These are phyloP conservation scores for Eupithecia subfuscata DNA, from an alignment of 2,888 invertebrate species.

Conservation along the genomic window DNA sequence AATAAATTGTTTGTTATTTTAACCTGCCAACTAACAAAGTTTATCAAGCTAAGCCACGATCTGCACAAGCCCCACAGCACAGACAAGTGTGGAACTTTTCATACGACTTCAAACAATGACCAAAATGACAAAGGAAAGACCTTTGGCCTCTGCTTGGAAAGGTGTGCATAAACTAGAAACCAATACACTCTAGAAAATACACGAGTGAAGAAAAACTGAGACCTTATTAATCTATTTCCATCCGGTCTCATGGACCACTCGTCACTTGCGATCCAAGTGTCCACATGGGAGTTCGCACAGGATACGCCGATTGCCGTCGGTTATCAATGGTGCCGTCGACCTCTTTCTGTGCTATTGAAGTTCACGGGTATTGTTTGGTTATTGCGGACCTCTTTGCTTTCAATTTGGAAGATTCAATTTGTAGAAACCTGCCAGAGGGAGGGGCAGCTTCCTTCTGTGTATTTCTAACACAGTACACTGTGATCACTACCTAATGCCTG, in stretches of 20 bases:
- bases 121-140: neutral
- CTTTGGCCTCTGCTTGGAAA: neutral
- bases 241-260: conserved; percentile 6
- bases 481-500: too few species aligned
- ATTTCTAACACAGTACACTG: too few species aligned
- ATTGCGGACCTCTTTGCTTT: conserved; percentile 4
- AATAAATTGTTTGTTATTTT: neutral
- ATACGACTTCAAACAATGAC: neutral
- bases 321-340: conserved; percentile 48
- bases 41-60: too few species aligned
- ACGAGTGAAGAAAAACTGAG: neutral
- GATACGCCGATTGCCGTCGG: conserved; percentile 46
- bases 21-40: neutral
- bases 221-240: neutral
- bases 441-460: neutral
- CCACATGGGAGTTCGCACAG: conserved; percentile 40
- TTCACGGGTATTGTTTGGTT: conserved; percentile 24
- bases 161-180: neutral
- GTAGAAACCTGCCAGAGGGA: neutral
- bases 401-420: conserved; percentile 1
- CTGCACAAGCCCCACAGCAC: too few species aligned
- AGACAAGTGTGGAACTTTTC: neutral
- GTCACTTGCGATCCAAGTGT: conserved; percentile 3
- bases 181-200: neutral
- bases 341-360: conserved; percentile 38